phyloP scores from a whole-genome alignment of 2,797 vertebrate species.

The Bovichtus variegatus region DNA sequence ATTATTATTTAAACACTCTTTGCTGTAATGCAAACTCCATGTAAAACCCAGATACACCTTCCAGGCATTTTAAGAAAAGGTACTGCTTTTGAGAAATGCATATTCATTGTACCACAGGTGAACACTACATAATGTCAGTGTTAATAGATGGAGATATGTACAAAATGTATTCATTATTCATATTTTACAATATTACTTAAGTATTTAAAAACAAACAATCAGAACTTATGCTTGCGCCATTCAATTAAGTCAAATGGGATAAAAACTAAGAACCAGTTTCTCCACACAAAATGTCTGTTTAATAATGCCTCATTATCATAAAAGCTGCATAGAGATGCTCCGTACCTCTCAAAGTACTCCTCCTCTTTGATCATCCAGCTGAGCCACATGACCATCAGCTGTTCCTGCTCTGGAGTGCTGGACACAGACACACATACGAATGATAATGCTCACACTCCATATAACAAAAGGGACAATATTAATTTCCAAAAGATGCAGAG shows the following conservation, averaged over 20 bases:
- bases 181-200: not conserved
- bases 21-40: not conserved
- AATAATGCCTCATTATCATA: not conserved
- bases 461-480: conserved; percentile 7
- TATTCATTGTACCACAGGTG: not conserved
- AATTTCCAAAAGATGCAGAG: conserved; percentile 14
- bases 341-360: conserved; percentile 98
- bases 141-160: not conserved
- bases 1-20: not conserved
- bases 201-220: not conserved
- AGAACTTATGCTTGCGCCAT: no score
- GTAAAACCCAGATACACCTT: not conserved
- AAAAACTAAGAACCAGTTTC: not conserved
- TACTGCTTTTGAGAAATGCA: not conserved
- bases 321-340: not conserved
- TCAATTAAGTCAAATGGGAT: not conserved
- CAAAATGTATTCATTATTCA: not conserved
- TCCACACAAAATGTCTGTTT: not conserved
- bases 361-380: conserved; percentile 99
- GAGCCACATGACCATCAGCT: conserved; percentile 98
- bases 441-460: not conserved
- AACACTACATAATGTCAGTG: not conserved
- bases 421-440: conserved; percentile 35
- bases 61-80: not conserved
- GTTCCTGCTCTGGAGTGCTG: conserved; percentile 97